phyloP scores from a whole-genome alignment of 2,888 invertebrate genomes.

The Sphecodes monilicornis region DNA sequence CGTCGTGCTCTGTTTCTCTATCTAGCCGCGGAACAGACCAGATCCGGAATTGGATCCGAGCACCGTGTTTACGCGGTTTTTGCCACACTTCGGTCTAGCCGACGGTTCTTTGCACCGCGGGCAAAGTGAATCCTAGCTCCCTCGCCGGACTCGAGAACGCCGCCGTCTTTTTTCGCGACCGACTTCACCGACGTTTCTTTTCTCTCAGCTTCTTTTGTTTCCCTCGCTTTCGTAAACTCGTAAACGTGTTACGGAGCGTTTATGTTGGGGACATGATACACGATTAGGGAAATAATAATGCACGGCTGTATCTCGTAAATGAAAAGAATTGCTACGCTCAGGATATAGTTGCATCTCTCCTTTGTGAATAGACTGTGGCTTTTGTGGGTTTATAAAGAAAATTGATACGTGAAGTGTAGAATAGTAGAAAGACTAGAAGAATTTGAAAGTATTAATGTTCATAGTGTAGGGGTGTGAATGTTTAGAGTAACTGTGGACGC shows the following conservation, averaged over 20 bases:
- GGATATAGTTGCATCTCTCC: no score
- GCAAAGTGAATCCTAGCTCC: constrained; percentile 52
- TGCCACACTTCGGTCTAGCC: constrained; percentile 22
- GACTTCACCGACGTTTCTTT: not conserved
- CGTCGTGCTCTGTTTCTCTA: not conserved
- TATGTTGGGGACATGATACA: not conserved
- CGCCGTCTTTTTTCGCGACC: not conserved
- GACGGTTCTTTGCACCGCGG: constrained; percentile 30
- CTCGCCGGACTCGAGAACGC: constrained; percentile 10
- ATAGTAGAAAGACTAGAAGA: no score
- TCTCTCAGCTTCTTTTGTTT: not conserved
- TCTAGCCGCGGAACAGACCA: constrained; percentile 16
- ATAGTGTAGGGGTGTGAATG: not conserved
- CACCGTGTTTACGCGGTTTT: constrained; percentile 57
- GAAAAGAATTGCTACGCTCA: not conserved
- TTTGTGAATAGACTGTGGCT: no score
- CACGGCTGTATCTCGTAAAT: not conserved
- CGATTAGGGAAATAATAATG: not conserved
- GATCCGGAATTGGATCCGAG: constrained; percentile 49
- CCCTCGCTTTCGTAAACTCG: not conserved
- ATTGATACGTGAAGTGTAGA: no score
- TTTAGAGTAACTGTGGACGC: not conserved
- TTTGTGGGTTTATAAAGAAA: no score
- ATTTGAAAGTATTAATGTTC: not conserved
- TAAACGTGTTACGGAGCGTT: not conserved